A percentile compares a stretch with the other conserved stretches of the same genome.
phyloP scores from a whole-genome alignment of 2,113 vertebrate genomes.

The Cinclus cinclus region DNA sequence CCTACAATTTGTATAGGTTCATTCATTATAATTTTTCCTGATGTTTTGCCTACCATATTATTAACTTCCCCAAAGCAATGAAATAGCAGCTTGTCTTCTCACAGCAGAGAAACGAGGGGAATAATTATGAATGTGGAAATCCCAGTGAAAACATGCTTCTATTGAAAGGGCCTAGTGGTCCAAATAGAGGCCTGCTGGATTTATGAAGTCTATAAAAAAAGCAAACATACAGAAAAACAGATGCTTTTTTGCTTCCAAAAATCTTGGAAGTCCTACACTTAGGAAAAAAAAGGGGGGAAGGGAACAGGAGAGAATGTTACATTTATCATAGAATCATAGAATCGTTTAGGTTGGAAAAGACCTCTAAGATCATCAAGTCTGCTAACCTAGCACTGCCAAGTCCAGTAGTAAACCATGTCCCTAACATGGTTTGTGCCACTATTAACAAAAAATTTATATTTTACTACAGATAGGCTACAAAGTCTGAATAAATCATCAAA shows the following conservation, averaged over 20 bases:
- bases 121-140: conserved; percentile 85
- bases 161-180: conserved; percentile 76
- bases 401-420: neutral
- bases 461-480: conserved; percentile 47
- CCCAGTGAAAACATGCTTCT: conserved; percentile 81
- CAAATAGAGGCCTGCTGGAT: conserved; percentile 76
- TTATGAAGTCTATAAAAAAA: conserved; percentile 77
- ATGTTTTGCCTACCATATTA: conserved; percentile 86
- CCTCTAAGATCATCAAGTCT: neutral
- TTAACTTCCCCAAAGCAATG: conserved; percentile 83
- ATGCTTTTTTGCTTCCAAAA: conserved; percentile 70
- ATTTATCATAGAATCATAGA: neutral
- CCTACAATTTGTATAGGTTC: conserved; percentile 80
- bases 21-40: conserved; percentile 87
- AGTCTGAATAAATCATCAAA: conserved; percentile 64
- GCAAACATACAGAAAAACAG: conserved; percentile 71
- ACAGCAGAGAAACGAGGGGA: conserved; percentile 76
- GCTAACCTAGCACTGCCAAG: neutral
- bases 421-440: conserved; percentile 13
- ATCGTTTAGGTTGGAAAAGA: neutral
- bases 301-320: conserved; percentile 44
- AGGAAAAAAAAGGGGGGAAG: neutral
- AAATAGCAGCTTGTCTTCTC: conserved; percentile 82
- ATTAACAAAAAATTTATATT: conserved; percentile 68
- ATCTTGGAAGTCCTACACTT: conserved; percentile 54